phyloP scores from a whole-genome alignment of 2,888 invertebrate genomes.

The Thalpophila matura region DNA sequence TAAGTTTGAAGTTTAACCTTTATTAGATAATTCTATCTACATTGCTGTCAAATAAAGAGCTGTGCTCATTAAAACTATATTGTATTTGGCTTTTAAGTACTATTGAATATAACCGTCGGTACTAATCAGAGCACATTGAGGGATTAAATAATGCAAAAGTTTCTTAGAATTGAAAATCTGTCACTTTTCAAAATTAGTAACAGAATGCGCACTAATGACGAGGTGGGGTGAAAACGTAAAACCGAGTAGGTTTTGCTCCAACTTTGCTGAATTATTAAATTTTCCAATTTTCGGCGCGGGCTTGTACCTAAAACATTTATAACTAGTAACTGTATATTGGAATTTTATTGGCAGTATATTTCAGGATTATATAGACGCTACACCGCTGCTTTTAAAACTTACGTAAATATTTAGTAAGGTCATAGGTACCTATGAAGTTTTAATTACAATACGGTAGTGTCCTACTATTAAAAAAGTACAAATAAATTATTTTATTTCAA shows the following conservation, averaged over 20 bases:
- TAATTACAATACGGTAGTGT: no score
- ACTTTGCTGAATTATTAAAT: constrained; percentile 70
- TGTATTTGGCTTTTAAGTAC: constrained; percentile 24
- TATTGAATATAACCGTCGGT: constrained; percentile 22
- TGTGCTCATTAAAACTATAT: constrained; percentile 43
- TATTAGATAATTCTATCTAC: constrained; percentile 6
- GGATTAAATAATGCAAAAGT: constrained; percentile 41
- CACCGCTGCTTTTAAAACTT: constrained; percentile 6
- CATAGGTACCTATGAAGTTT: no score
- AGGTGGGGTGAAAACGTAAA: constrained; percentile 60
- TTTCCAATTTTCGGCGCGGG: constrained; percentile 65
- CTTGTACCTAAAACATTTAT: constrained; percentile 53
- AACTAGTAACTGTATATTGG: constrained; percentile 52
- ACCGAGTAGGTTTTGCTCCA: constrained; percentile 55
- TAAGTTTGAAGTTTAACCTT: constrained; percentile 12
- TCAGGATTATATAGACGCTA: constrained; percentile 18
- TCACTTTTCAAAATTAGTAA: constrained; percentile 64
- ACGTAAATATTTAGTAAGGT: not conserved
- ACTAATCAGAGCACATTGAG: constrained; percentile 55
- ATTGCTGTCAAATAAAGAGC: constrained; percentile 1
- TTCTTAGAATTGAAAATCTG: constrained; percentile 53
- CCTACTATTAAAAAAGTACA: no score
- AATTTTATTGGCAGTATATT: constrained; percentile 49
- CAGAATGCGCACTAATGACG: constrained; percentile 70
- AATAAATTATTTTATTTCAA: no score